phyloP scores from a whole-genome alignment of 1,140 invertebrate species.

The Lepidostoma basale region DNA sequence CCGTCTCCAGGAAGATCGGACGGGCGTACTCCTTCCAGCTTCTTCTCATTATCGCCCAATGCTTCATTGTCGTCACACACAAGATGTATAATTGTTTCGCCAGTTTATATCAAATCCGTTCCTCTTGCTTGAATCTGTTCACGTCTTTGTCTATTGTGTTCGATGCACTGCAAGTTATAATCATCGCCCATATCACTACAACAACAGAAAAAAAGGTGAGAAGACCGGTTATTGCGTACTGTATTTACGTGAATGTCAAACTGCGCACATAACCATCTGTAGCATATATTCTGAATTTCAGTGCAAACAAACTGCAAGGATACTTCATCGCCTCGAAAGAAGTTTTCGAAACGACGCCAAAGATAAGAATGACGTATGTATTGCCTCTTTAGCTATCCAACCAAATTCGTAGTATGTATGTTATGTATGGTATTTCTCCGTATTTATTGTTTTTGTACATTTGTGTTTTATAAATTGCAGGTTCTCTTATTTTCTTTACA shows the following conservation, averaged over 20 bases:
- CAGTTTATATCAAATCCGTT: background rate
- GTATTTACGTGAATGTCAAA: background rate
- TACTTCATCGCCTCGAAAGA: slow-evolving; percentile 30
- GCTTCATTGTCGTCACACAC: background rate
- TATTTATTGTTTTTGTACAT: too few species aligned
- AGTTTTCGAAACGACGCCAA: slow-evolving; percentile 21
- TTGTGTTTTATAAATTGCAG: slow-evolving; percentile 13
- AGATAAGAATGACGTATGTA: slow-evolving; percentile 34
- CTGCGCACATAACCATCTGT: background rate
- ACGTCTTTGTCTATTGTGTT: background rate
- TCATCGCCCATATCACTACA: background rate
- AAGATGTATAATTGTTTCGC: background rate
- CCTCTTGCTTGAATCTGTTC: background rate
- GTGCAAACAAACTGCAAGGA: slow-evolving; percentile 30
- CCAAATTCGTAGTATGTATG: background rate
- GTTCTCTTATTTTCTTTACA: slow-evolving; percentile 26
- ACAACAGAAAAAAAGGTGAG: background rate
- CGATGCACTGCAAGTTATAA: background rate
- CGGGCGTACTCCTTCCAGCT: background rate
- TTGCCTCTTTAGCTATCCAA: background rate
- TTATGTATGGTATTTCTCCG: too few species aligned
- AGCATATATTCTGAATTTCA: too few species aligned
- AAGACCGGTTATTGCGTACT: background rate
- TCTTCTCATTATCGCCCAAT: background rate
- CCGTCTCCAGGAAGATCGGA: background rate